Base-by-base conservation (phyloP, 2,797 vertebrate genomes). In the Apodemus agrarius region DNA sequence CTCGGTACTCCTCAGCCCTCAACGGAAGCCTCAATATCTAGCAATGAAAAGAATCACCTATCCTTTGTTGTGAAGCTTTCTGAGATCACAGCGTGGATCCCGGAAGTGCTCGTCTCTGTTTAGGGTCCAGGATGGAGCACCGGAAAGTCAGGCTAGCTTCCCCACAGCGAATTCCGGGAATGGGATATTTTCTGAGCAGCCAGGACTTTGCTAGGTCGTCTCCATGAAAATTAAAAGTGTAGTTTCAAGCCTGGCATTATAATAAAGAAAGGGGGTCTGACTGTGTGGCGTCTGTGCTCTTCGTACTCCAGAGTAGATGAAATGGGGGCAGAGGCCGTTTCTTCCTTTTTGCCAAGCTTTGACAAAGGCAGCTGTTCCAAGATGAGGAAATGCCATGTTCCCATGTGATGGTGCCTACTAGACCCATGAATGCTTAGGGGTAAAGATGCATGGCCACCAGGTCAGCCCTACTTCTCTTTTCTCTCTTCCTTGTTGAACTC, bases 171-270 rank as follows among this genome's bases (percentile, higher is more conserved):
- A 89, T 24, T 11, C 19, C 49, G 37, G 72, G 59, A 63, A 57
- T 54, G 78, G 74, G 31, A 46, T 49, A 26, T 82, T 78, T 92
- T 65, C 65, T 94, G 43, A 86, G 54, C 34, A 29, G 2, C 46
- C 5, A 37, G 26, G 52, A 29, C 94, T 81, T 86, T 37, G 61
- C n/a, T 40, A 12, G 14, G 46, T 67, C 22, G 22, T 1, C 80
- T 95, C 95, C 49, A 11, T 57, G 75, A 86, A 63, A 37, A 80
- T 61, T 87, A 72, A 93, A 52, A 91, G 85, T 89, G 61, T 69
- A 65, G 57, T 57, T 89, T 63, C 67, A 79, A 84, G 52, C 3
- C 54, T 91, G 72, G 49, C 88, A 94, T 49, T 76, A 54, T 80
- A n/a, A 89, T 82, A 26, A 93, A 75, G 82, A 74, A 67, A 91